phyloP scores from a whole-genome alignment of 2,888 invertebrate species.

The Tetranychus piercei region DNA sequence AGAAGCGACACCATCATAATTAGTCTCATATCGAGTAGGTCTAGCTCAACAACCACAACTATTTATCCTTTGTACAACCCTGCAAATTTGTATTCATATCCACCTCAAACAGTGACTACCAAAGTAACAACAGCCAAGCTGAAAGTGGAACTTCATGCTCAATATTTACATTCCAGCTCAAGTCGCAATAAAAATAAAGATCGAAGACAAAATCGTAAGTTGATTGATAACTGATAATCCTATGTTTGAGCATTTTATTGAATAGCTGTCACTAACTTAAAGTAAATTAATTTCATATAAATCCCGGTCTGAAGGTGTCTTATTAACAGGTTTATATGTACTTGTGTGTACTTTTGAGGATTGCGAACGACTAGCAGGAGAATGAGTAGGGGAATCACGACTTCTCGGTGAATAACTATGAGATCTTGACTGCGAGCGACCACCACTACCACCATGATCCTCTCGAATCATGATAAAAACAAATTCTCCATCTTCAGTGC shows the following conservation, averaged over 20 bases:
- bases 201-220: background rate
- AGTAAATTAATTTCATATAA: no score
- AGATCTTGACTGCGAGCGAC: conserved; percentile 37
- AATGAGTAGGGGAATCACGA: conserved; percentile 79
- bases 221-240: no score
- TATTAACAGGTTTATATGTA: no score
- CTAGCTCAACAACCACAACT: background rate
- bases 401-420: conserved; percentile 30
- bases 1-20: background rate
- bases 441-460: conserved; percentile 45
- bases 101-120: conserved; percentile 10
- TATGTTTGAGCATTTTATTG: background rate
- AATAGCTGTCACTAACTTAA: no score
- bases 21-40: conserved; percentile 17
- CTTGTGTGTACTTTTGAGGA: no score
- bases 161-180: background rate
- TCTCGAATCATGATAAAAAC: conserved; percentile 92
- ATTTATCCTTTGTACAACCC: background rate
- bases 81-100: background rate
- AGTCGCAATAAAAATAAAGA: conserved; percentile 8
- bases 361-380: conserved; percentile 5
- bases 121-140: conserved; percentile 11
- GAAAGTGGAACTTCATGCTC: conserved; percentile 8
- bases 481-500: conserved; percentile 97
- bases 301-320: no score